Evolutionary conservation across 2,113 vertebrate genomes (phyloP).

Genomic region (Athene noctua): DNA sequence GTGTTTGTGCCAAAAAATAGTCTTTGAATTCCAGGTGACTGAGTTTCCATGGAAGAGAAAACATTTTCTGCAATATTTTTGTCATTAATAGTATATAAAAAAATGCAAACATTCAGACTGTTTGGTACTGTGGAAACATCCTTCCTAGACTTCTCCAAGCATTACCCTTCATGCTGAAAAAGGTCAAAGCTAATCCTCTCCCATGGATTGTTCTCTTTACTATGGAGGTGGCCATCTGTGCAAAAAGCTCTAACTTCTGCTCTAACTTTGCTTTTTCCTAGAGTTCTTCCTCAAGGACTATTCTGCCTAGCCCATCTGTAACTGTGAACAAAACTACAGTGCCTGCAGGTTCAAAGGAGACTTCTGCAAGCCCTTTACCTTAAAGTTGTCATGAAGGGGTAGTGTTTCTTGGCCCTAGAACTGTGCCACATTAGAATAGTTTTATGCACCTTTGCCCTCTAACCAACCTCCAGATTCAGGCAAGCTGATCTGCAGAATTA

Average conservation of each 20-base stretch:
- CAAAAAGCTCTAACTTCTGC: conserved; percentile 55
- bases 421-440: not conserved
- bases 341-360: conserved; percentile 47
- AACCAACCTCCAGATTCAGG: not conserved
- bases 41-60: not conserved
- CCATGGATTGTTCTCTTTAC: conserved; percentile 61
- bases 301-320: conserved; percentile 42
- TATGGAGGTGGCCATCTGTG: conserved; percentile 61
- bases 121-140: not conserved
- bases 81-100: not conserved
- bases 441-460: conserved; percentile 36
- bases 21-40: not conserved
- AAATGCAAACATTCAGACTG: not conserved
- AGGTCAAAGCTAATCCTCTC: conserved; percentile 63
- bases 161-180: conserved; percentile 26
- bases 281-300: conserved; percentile 47
- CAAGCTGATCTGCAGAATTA: conserved; percentile 3
- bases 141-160: not conserved
- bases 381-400: not conserved
- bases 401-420: not conserved
- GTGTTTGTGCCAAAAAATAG: not conserved
- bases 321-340: not conserved
- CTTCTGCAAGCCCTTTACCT: conserved; percentile 32
- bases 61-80: not conserved
- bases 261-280: conserved; percentile 15